phyloP scores from a whole-genome alignment of 2,797 vertebrate genomes.

The Urocyon cinereoargenteus region DNA sequence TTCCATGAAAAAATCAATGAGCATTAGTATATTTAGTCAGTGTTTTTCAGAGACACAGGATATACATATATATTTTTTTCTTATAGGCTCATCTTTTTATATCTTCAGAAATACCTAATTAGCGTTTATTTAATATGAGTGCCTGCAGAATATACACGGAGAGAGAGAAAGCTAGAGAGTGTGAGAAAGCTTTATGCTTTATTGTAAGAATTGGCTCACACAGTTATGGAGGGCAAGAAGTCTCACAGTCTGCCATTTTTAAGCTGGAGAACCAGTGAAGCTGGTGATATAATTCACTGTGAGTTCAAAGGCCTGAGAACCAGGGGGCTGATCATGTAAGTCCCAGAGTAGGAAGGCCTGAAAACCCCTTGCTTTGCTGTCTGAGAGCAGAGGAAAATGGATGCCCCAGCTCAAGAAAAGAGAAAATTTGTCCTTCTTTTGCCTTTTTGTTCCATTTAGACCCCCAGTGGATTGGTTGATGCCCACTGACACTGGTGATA shows the following conservation, averaged over 20 bases:
- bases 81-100: not conserved
- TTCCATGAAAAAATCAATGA: not conserved
- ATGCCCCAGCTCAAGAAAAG: not conserved
- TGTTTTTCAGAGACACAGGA: not conserved
- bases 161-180: not conserved
- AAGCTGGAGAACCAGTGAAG: not conserved
- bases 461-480: not conserved
- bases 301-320: not conserved
- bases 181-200: not conserved
- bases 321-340: not conserved
- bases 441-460: not conserved
- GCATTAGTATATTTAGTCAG: not conserved
- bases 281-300: not conserved
- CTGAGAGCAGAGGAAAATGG: not conserved
- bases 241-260: not conserved
- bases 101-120: not conserved
- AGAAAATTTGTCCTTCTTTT: not conserved
- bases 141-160: not conserved
- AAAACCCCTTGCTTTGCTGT: not conserved
- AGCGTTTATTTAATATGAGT: constrained; percentile 5
- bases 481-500: not conserved
- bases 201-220: not conserved
- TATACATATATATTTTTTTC: not conserved
- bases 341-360: not conserved
- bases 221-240: not conserved